phyloP scores from a whole-genome alignment of 2,113 vertebrate species.

The Syngnathus floridae region DNA sequence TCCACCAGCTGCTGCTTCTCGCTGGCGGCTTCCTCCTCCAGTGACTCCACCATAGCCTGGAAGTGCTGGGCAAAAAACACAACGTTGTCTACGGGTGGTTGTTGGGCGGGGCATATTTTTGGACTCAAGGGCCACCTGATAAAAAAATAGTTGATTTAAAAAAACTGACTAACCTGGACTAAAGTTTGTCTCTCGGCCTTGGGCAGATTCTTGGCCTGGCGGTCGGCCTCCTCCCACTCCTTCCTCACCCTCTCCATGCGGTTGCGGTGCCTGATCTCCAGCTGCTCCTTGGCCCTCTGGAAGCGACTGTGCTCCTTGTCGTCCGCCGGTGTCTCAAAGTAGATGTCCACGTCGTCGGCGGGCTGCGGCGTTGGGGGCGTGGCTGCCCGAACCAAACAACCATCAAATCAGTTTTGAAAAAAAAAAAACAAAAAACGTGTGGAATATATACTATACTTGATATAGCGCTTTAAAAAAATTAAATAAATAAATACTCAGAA shows the following conservation, averaged over 20 bases:
- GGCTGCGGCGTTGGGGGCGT: conserved; percentile 79
- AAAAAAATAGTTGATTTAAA: no score
- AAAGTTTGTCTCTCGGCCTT: conserved; percentile 92
- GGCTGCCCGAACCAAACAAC: conserved; percentile 41
- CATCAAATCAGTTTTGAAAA: not conserved
- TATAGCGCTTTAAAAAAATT: no score
- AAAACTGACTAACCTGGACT: conserved; percentile 78
- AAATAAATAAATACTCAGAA: no score
- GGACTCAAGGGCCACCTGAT: no score
- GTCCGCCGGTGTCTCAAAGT: conserved; percentile 92
- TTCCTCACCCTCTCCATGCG: conserved; percentile 97
- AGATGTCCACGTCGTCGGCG: conserved; percentile 91
- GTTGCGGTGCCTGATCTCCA: conserved; percentile 90
- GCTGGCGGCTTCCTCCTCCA: conserved; percentile 94
- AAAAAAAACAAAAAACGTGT: not conserved
- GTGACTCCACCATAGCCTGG: conserved; percentile 91
- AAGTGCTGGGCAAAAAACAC: conserved; percentile 75
- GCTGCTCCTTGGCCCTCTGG: conserved; percentile 94
- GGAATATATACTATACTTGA: no score
- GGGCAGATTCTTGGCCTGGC: conserved; percentile 90
- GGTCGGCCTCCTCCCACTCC: conserved; percentile 96
- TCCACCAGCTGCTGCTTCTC: conserved; percentile 98
- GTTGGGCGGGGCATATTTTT: no score
- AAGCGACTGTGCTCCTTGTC: conserved; percentile 95
- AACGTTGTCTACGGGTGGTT: not conserved